Evolutionary conservation across 2,113 vertebrate species (phyloP).

Genomic region (Jacana jacana): DNA sequence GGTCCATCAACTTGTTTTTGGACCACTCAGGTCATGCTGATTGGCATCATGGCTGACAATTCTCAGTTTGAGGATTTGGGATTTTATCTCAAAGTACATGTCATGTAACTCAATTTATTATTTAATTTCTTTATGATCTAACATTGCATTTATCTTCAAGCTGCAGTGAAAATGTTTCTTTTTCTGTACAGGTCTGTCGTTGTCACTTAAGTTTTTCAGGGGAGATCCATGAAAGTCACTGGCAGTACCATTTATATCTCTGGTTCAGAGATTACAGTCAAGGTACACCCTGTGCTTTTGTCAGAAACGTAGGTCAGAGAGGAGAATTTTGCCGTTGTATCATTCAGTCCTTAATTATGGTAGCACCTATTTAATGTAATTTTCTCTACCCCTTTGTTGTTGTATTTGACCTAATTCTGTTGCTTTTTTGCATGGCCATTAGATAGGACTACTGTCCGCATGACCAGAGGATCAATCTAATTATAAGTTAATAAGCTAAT

Average conservation of each 20-base stretch:
- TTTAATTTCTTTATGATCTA: background rate
- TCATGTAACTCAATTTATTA: background rate
- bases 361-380: background rate
- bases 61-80: accelerated
- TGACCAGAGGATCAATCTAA: background rate
- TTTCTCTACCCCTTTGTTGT: background rate
- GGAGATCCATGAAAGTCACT: background rate
- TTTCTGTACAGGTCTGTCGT: background rate
- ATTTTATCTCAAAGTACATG: background rate
- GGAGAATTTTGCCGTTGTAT: background rate
- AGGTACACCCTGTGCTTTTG: background rate
- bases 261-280: background rate
- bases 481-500: background rate
- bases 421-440: background rate
- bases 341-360: background rate
- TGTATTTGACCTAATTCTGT: background rate
- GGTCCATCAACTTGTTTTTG: background rate
- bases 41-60: accelerated
- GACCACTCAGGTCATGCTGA: background rate
- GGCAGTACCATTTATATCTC: background rate
- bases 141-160: background rate
- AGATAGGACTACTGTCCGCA: background rate
- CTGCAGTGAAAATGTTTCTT: background rate
- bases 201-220: background rate
- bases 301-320: background rate